phyloP scores from a whole-genome alignment of 2,113 vertebrate genomes.

The Pagrus major region DNA sequence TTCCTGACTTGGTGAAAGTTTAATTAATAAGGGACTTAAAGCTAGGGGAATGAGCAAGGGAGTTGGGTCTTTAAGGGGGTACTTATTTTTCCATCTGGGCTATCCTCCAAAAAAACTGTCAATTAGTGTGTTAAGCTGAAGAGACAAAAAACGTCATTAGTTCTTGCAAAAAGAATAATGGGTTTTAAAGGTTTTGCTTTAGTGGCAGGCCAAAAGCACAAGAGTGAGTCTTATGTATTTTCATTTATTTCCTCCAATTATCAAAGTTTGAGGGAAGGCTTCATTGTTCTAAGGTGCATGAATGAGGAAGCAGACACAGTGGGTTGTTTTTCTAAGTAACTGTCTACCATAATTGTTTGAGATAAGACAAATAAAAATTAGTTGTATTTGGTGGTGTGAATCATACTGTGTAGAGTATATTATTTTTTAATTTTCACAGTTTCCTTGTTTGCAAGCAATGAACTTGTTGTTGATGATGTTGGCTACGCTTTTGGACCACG shows the following conservation, averaged over 20 bases:
- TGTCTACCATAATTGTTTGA: constrained; percentile 45
- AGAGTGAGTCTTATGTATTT: constrained; percentile 75
- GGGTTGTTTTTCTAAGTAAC: constrained; percentile 51
- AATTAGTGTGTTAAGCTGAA: constrained; percentile 88
- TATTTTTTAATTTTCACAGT: constrained; percentile 1
- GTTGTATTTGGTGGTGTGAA: constrained; percentile 22
- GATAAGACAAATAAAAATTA: constrained; percentile 27
- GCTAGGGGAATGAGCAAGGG: constrained; percentile 82
- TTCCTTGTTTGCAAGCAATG: background rate
- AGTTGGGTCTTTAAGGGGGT: constrained; percentile 85
- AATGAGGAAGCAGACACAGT: constrained; percentile 59
- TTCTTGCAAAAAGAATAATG: constrained; percentile 87
- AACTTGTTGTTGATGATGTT: constrained; percentile 1
- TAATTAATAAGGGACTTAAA: constrained; percentile 89
- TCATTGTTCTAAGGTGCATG: constrained; percentile 66
- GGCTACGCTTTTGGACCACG: background rate
- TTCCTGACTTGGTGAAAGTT: constrained; percentile 86
- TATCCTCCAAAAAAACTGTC: constrained; percentile 87
- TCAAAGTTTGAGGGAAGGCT: constrained; percentile 69
- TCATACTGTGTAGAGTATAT: constrained; percentile 7
- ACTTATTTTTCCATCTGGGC: constrained; percentile 88
- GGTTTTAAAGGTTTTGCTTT: constrained; percentile 85
- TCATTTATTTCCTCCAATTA: constrained; percentile 77
- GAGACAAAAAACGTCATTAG: constrained; percentile 88
- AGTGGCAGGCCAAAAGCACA: constrained; percentile 76